phyloP scores from a whole-genome alignment of 1,140 invertebrate species.

The Anagrus nilaparvatae region DNA sequence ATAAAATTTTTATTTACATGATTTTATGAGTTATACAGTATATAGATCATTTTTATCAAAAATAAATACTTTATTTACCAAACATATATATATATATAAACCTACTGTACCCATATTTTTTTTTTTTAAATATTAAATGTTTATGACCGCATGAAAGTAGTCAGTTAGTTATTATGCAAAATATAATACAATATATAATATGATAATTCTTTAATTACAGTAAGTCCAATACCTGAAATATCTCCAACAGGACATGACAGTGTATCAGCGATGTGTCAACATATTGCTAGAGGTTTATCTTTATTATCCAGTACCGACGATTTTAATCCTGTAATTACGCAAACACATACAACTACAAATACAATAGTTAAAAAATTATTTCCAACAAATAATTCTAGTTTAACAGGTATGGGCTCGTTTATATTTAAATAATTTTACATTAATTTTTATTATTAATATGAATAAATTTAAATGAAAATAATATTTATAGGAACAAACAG shows the following conservation, averaged over 20 bases:
- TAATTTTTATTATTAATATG: slow-evolving; percentile 1
- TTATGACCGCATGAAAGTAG: no score
- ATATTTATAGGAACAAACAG: slow-evolving; percentile 32
- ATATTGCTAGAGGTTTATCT: slow-evolving; percentile 72
- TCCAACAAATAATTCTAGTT: neutral
- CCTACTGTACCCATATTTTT: no score
- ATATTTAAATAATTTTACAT: neutral
- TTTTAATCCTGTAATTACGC: slow-evolving; percentile 40
- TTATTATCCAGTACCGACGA: slow-evolving; percentile 61
- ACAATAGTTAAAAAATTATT: slow-evolving; percentile 31
- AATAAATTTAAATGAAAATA: slow-evolving; percentile 1
- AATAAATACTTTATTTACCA: no score
- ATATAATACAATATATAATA: no score
- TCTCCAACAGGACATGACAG: slow-evolving; percentile 62
- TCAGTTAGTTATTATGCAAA: no score
- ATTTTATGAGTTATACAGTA: no score
- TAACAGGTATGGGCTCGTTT: neutral
- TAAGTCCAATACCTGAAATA: slow-evolving; percentile 72
- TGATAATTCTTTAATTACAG: slow-evolving; percentile 31
- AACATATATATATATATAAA: no score
- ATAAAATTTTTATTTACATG: no score
- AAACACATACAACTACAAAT: slow-evolving; percentile 22
- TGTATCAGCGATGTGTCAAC: slow-evolving; percentile 80
- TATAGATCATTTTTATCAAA: no score
- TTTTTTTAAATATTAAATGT: no score